Evolutionary conservation across 2,797 vertebrate genomes (phyloP), one percentile per base, ranked within the genome.

Genomic region (Gouania willdenowi): DNA sequence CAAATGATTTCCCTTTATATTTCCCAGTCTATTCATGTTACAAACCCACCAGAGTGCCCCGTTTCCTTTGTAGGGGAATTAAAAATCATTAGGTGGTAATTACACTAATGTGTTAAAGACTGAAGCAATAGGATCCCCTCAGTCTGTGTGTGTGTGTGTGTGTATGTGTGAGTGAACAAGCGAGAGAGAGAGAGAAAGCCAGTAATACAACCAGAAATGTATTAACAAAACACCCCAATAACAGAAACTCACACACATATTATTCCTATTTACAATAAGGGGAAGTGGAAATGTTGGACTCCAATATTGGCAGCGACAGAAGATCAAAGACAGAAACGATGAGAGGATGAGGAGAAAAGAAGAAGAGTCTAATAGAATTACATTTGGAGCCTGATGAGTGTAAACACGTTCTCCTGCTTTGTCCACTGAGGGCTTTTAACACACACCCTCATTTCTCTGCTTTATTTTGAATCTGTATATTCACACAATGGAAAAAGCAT

Each of bases 11-110:
- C 26, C 55, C 54, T 62, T 74, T 54, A 29, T 50, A 27, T 47
- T 36, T 18, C 12, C 24, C 9, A 57, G 52, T 51, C 32, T 66
- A 41, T 63, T 67, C 43, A 53, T 58, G 62, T 71, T 45, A 35
- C 26, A 44, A 71, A 67, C 59, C 56, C 58, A 54, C 57, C 49
- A 36, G 35, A 41, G 67, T 41, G 54, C 47, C 63, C 50, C 46
- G 49, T 68, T 61, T 54, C 65, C 34, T 70, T 65, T 82, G 72
- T 72, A 56, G 32, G 56, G 60, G 65, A 64, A 74, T 79, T 79
- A 77, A 65, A 75, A 68, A 71, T 66, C 66, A 77, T 79, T 74
- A 74, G 37, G 60, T 59, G 43, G 46, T 54, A 77, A 82, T 77
- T 79, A 82, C 39, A 73, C 49, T 69, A 66, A 73, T 73, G 52